Conservation (phyloP, 2,797 vertebrate genomes). For the Diplodus puntazzo region DNA sequence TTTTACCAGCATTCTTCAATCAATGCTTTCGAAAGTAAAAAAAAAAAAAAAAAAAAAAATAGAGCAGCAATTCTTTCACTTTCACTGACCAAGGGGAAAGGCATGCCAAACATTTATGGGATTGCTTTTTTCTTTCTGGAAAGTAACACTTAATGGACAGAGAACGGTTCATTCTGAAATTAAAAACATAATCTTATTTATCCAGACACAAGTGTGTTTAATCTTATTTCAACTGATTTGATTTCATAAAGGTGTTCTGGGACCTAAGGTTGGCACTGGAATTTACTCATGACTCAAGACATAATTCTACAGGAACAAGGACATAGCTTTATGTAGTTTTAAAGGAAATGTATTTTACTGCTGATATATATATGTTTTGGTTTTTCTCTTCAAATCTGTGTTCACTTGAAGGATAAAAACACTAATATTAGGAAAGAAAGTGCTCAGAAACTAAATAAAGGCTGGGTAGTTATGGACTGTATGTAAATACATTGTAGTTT, state of each 20-base stretch:
- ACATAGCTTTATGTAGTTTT: not conserved
- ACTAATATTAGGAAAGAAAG: not conserved
- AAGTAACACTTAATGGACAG: not conserved
- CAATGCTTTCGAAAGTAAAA: slow-evolving; percentile 11
- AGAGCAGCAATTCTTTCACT: slow-evolving; percentile 2
- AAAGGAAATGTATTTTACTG: not conserved
- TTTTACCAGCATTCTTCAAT: slow-evolving; percentile 39
- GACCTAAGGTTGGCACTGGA: not conserved
- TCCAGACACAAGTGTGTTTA: not conserved
- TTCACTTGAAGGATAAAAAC: slow-evolving; percentile 1
- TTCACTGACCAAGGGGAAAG: not conserved
- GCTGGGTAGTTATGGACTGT: not conserved
- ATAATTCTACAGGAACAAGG: not conserved
- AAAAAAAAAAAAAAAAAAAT: not conserved
- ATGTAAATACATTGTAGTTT: not conserved
- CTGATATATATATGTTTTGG: too few relatives aligned
- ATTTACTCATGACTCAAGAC: not conserved
- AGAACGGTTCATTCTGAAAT: not conserved
- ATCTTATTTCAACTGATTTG: not conserved
- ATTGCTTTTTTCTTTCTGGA: not conserved
- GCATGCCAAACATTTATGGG: not conserved
- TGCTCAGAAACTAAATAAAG: not conserved
- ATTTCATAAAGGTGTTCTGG: slow-evolving; percentile 1
- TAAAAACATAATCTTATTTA: not conserved
- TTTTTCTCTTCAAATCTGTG: not conserved